These are phyloP conservation scores for Xyrauchen texanus DNA, from an alignment of 2,113 vertebrate species.

Conservation along the genomic window DNA sequence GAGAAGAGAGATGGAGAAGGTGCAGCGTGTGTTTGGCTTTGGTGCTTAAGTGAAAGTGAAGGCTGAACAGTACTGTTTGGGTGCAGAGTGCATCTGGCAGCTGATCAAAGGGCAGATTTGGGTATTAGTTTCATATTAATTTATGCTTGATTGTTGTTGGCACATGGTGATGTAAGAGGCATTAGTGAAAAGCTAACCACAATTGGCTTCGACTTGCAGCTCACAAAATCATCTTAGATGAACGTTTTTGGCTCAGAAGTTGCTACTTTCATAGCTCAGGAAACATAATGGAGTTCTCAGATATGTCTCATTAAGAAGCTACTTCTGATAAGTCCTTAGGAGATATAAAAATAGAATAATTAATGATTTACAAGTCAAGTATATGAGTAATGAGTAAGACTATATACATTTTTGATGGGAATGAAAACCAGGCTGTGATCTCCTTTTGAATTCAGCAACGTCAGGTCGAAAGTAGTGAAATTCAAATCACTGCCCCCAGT, in stretches of 20 bases:
- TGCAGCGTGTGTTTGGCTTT: conserved; percentile 61
- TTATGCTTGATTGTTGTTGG: conserved; percentile 11
- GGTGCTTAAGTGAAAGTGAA: conserved; percentile 70
- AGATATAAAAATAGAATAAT: too few species aligned
- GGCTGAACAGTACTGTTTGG: conserved; percentile 65
- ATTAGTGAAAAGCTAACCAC: conserved; percentile 11
- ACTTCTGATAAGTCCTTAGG: not conserved
- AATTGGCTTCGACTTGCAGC: not conserved
- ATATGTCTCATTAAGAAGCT: not conserved
- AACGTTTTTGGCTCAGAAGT: not conserved
- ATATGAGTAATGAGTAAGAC: too few species aligned
- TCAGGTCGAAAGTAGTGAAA: too few species aligned
- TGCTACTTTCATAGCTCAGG: not conserved
- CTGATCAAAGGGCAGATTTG: conserved; percentile 39
- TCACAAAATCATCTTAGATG: not conserved
- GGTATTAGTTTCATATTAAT: conserved; percentile 35
- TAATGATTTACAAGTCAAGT: too few species aligned
- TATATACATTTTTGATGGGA: too few species aligned
- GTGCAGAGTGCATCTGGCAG: not conserved
- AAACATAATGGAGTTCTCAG: not conserved
- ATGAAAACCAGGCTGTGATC: too few species aligned
- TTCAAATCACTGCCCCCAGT: too few species aligned
- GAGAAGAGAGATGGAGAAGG: conserved; percentile 41
- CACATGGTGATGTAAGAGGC: conserved; percentile 20
- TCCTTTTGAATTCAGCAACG: too few species aligned